phyloP scores from a whole-genome alignment of 2,113 vertebrate species.

The Sylvietta virens region DNA sequence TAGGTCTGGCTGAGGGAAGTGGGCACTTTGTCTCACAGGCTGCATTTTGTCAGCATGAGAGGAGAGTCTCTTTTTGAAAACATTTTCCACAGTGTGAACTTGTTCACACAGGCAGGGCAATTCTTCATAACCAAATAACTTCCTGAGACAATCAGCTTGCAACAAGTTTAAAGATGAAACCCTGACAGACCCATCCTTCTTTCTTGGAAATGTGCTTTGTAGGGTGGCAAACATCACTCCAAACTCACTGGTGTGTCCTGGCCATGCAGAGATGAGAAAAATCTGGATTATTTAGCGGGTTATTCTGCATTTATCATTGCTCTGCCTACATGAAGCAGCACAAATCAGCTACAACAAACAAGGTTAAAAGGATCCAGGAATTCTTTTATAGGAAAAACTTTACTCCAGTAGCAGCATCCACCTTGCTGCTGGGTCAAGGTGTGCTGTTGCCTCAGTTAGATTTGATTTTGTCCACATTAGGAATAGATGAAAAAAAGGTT shows the following conservation, averaged over 20 bases:
- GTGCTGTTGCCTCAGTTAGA: background rate
- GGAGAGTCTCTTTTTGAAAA: background rate
- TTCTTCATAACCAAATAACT: conserved; percentile 27
- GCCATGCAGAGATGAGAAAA: background rate
- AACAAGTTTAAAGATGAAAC: conserved; percentile 32
- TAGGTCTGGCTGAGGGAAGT: background rate
- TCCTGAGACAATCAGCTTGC: conserved; percentile 23
- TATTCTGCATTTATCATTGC: background rate
- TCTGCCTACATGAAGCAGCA: background rate
- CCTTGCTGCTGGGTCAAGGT: background rate
- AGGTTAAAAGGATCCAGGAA: background rate
- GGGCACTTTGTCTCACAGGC: background rate
- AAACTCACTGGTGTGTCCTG: background rate
- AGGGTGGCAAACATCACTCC: background rate
- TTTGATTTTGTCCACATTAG: background rate
- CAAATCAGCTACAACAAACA: background rate
- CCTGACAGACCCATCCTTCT: background rate
- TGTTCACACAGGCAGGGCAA: conserved; percentile 54
- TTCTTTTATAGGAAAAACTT: background rate
- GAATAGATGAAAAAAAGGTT: background rate
- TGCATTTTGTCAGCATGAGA: background rate
- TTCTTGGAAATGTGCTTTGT: background rate
- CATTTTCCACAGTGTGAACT: background rate
- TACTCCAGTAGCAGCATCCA: background rate
- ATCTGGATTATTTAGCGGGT: background rate